Evolutionary conservation across 2,797 vertebrate genomes (phyloP), one percentile per base, ranked within the genome.

Genomic region (Megalops cyprinoides): DNA sequence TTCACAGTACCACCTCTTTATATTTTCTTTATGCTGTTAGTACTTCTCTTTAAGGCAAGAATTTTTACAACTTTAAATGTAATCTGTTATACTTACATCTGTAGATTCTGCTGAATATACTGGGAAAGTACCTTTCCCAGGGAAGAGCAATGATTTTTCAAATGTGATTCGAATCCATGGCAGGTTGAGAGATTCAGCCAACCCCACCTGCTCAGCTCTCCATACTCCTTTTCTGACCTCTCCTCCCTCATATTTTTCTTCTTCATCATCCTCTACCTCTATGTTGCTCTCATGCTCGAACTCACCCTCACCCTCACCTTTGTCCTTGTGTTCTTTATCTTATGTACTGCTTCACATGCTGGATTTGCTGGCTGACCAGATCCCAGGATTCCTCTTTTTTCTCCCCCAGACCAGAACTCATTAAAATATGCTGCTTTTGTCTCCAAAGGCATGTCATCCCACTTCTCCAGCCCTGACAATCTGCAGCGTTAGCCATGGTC

Each of bases 371-470:
- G n/a, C n/a, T n/a, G n/a, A n/a, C n/a, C n/a, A n/a, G n/a, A n/a
- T n/a, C 79, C 89, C 77, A 78, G 82, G 78, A 86, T 91, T 90
- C 93, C 88, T 93, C 88, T 89, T 91, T 91, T 89, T 89, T 92
- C 83, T 92, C 94, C 91, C n/a, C 93, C 93, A 91, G 91, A 87
- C 91, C 85, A 88, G 90, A 94, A 94, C 90, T 94, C 92, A 95
- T 96, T 96, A 96, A 91, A 96, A 96, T 95, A 97, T 92, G 92
- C 93, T 95, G 92, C 94, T 95, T 89, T 92, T 94, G 89, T 93
- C 95, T 95, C 91, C 85, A 88, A 89, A 90, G 92, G 93, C 93
- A 88, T 93, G 89, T 86, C 89, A 93, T 90, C 87, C 86, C 83
- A 78, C 89, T 94, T 92, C 87, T 92, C 87, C 88, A 85, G 92